These are phyloP conservation scores for Drosophila lacicola DNA, from an alignment of 2,888 invertebrate species.

Conservation along the genomic window DNA sequence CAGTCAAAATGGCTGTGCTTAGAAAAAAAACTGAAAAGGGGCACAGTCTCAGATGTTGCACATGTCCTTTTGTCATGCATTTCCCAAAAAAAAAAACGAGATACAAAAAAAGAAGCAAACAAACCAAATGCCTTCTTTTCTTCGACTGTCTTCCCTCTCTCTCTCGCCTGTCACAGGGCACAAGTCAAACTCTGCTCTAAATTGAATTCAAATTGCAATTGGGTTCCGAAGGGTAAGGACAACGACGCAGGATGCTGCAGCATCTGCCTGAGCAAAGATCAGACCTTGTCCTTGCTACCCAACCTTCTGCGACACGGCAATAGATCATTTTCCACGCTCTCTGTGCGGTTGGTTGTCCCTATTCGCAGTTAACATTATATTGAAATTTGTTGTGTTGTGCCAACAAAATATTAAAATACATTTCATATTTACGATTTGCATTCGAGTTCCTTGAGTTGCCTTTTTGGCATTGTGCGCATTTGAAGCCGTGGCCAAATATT, in stretches of 20 bases:
- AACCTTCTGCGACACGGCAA: conserved; percentile 51
- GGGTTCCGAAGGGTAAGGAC: conserved; percentile 13
- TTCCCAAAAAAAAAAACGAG: conserved; percentile 13
- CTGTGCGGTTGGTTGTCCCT: conserved; percentile 31
- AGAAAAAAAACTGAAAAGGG: conserved; percentile 9
- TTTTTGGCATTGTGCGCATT: conserved; percentile 53
- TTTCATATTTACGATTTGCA: conserved; percentile 80
- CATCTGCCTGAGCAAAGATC: conserved; percentile 82
- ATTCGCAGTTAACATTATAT: conserved; percentile 52
- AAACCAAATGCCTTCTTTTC: conserved; percentile 53
- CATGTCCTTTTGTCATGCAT: conserved; percentile 75
- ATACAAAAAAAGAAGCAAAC: conserved; percentile 39
- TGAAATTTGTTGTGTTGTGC: conserved; percentile 82
- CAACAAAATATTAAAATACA: conserved; percentile 80
- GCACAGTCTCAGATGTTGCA: conserved; percentile 55
- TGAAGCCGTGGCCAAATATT: conserved; percentile 46
- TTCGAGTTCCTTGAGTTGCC: conserved; percentile 14
- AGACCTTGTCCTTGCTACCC: conserved; percentile 48
- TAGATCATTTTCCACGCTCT: conserved; percentile 79
- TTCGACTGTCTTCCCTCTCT: conserved; percentile 6
- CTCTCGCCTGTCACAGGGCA: conserved; percentile 44
- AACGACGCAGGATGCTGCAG: conserved; percentile 65
- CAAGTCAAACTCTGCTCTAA: conserved; percentile 80
- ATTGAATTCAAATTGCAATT: conserved; percentile 79
- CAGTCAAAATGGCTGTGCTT: conserved; percentile 59